A percentile compares a stretch with the other conserved stretches of the same genome.
These are phyloP conservation scores for Catharus ustulatus DNA, from an alignment of 2,797 vertebrate species.

Conservation along the genomic window DNA sequence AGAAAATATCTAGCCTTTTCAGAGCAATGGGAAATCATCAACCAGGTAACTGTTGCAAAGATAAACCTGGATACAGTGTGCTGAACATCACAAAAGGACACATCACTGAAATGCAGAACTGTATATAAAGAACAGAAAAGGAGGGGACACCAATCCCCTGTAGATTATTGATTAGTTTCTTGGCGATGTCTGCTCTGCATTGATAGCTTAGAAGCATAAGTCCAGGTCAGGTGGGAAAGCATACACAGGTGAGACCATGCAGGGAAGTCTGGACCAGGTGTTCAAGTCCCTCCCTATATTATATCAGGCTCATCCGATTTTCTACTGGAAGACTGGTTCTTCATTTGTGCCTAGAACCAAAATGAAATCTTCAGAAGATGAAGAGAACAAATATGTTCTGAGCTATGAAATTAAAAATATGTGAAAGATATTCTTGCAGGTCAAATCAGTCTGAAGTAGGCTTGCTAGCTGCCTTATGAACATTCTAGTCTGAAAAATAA, in stretches of 20 bases:
- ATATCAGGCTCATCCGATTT: background rate
- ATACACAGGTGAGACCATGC: background rate
- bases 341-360: background rate
- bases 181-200: background rate
- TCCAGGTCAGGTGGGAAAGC: background rate
- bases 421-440: background rate
- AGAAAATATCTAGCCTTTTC: background rate
- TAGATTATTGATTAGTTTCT: background rate
- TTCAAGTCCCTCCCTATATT: background rate
- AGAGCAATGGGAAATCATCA: background rate
- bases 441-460: background rate
- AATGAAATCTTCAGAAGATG: background rate
- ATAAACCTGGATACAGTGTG: background rate
- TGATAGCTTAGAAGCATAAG: background rate
- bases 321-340: background rate
- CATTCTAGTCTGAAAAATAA: background rate
- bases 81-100: background rate
- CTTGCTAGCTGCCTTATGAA: background rate
- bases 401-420: background rate
- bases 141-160: rapidly evolving
- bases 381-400: background rate
- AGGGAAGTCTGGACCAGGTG: background rate
- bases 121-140: background rate
- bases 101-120: background rate
- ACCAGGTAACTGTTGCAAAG: background rate